phyloP scores from a whole-genome alignment of 2,113 vertebrate species.

The Paradoxurus hermaphroditus region DNA sequence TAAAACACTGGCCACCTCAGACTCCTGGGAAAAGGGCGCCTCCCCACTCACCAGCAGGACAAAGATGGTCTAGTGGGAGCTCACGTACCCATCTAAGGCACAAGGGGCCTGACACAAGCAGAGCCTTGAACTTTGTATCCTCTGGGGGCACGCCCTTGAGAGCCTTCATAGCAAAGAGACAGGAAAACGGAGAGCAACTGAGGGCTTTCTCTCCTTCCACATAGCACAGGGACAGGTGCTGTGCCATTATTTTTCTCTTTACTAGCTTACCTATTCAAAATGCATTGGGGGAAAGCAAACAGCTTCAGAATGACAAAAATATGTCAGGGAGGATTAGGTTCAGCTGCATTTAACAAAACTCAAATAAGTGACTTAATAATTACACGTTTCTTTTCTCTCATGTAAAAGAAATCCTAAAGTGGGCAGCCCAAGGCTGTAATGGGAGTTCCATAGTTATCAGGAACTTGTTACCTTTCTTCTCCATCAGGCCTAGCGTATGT shows the following conservation, averaged over 20 bases:
- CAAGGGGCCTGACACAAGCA: rapidly evolving
- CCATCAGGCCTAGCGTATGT: background rate
- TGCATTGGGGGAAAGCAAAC: background rate
- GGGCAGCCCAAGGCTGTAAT: background rate
- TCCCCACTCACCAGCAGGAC: background rate
- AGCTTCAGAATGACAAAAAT: background rate
- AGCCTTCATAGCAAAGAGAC: background rate
- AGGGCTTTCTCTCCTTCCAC: background rate
- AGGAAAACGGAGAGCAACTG: background rate
- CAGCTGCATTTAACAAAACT: background rate
- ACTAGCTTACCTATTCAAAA: background rate
- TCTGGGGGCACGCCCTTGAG: background rate
- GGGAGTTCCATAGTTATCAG: background rate
- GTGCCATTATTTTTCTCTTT: background rate
- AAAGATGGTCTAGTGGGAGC: rapidly evolving
- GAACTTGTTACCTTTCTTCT: background rate
- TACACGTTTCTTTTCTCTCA: background rate
- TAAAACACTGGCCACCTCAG: background rate
- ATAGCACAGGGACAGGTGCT: background rate
- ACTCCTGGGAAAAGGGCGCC: background rate
- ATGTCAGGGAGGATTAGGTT: background rate
- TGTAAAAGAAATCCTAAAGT: background rate
- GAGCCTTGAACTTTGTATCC: background rate
- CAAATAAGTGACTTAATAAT: background rate
- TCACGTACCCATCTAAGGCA: background rate